Evolutionary conservation across 64 coral and sea anemone genomes (phyloP), one percentile per base, ranked within the genome.

Genomic region (Pachyseris speciosa): DNA sequence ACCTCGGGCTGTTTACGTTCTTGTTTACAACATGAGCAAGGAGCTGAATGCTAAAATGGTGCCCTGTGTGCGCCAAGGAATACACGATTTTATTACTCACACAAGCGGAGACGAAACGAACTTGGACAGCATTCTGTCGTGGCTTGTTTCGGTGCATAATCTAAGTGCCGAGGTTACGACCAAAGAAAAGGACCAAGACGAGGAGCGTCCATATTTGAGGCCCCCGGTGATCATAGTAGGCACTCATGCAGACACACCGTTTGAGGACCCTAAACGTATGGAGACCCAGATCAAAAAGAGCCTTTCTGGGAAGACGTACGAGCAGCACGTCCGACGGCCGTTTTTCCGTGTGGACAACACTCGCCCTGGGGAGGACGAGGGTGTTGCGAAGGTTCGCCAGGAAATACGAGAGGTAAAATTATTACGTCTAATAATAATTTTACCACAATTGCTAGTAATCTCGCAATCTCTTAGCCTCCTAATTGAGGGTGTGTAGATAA

Each of bases 181-280:
- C 10, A 83, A 64, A 32, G 60, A 74, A 19, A 32, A 67, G 74
- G 92, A 63, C 17, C 34, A 61, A 13, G 78, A 47, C 5, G 55
- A 67, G 12, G 66, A 95, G 3, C 36, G 47, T 36, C 87, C 93
- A 0, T 91, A 95, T 84, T 33, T 91, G 60, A 88, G 88, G 20
- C 93, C 93, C 0, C 93, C 93, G 16, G 93, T 95, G 2, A 84
- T 94, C 32, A 90, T 94, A 24, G 93, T 86, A 20, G 93, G 93
- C 37, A 94, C 93, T 1, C 87, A 95, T 69, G 73, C 69, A 8
- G 93, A 95, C 68, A 17, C 13, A 0, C 72, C 87, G 6, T 77
- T 77, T 57, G 87, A 85, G 60, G 93, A 90, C 24, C 87, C 79
- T 64, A 86, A 91, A 36, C 36, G 52, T 28, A 89, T 89, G 38